Percentiles rank a stretch among this genome's conserved stretches.
These are phyloP conservation scores for Sparus aurata DNA, from an alignment of 2,797 vertebrate genomes.

Conservation along the genomic window DNA sequence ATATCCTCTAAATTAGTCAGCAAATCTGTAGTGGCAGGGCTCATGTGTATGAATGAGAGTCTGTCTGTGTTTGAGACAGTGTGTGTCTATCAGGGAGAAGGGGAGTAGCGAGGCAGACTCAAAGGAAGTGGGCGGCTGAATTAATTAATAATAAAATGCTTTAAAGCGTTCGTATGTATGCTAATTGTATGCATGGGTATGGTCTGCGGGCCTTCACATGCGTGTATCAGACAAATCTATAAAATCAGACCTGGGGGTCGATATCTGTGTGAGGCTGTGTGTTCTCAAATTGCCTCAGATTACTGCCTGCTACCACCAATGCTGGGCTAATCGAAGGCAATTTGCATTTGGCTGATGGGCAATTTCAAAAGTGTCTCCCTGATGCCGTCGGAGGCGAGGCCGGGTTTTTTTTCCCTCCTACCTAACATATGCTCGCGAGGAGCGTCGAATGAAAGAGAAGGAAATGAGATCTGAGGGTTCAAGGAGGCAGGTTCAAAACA, in stretches of 20 bases:
- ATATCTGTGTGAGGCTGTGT: slow-evolving; percentile 59
- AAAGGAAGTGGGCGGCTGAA: slow-evolving; percentile 48
- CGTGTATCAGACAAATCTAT: slow-evolving; percentile 62
- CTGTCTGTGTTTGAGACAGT: slow-evolving; percentile 48
- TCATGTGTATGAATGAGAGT: slow-evolving; percentile 72
- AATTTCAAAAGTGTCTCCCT: slow-evolving; percentile 68
- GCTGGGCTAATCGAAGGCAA: slow-evolving; percentile 75
- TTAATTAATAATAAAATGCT: slow-evolving; percentile 65
- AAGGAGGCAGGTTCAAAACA: slow-evolving; percentile 36
- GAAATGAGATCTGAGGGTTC: slow-evolving; percentile 41
- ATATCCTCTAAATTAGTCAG: slow-evolving; percentile 73
- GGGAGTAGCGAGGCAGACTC: slow-evolving; percentile 31
- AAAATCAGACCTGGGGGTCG: slow-evolving; percentile 56
- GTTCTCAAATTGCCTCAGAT: slow-evolving; percentile 72
- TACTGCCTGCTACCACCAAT: slow-evolving; percentile 63
- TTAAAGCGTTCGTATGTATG: slow-evolving; percentile 45
- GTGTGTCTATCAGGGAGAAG: slow-evolving; percentile 20
- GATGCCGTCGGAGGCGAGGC: slow-evolving; percentile 49
- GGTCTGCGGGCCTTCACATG: slow-evolving; percentile 16
- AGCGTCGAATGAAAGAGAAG: slow-evolving; percentile 28
- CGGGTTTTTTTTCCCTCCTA: not conserved
- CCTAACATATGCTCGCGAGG: slow-evolving; percentile 45
- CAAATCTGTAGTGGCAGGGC: slow-evolving; percentile 60
- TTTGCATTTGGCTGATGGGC: slow-evolving; percentile 81
- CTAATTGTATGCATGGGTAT: slow-evolving; percentile 42